Conservation (phyloP, 2,797 vertebrate genomes). For the Propithecus perrieri region DNA sequence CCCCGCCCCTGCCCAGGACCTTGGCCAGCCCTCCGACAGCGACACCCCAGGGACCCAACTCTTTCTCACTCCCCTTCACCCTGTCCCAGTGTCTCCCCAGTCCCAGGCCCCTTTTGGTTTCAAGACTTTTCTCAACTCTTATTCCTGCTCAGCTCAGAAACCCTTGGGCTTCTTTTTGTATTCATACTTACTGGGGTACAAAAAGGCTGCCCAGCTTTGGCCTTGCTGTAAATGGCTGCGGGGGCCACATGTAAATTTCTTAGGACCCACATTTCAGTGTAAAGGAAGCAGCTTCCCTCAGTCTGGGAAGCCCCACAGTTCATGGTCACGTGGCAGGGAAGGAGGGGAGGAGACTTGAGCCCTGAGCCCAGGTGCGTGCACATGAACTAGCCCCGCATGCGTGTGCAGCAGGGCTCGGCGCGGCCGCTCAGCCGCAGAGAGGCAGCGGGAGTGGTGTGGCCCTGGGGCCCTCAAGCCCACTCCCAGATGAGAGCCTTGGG, state of each 20-base stretch:
- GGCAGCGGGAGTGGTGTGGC: too few relatives aligned
- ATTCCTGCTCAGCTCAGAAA: background rate
- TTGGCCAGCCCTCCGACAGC: background rate
- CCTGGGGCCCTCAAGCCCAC: background rate
- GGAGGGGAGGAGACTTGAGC: background rate
- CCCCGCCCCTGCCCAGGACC: background rate
- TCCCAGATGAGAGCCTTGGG: background rate
- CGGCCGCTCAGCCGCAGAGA: background rate
- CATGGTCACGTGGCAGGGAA: background rate
- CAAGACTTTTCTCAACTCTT: background rate
- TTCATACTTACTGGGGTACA: fast-evolving
- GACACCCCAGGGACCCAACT: background rate
- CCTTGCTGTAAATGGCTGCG: background rate
- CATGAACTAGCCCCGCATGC: background rate
- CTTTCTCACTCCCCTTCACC: background rate
- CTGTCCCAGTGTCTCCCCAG: background rate
- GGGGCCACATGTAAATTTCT: background rate
- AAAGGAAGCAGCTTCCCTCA: background rate
- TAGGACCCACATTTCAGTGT: background rate
- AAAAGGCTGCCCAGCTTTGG: background rate
- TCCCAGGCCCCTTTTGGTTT: background rate
- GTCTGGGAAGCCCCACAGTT: background rate
- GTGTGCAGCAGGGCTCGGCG: background rate
- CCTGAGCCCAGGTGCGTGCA: background rate
- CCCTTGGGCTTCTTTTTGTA: background rate